Base-by-base conservation (phyloP, 1,140 invertebrate species). In the Ceratoteleas bidentatus region DNA sequence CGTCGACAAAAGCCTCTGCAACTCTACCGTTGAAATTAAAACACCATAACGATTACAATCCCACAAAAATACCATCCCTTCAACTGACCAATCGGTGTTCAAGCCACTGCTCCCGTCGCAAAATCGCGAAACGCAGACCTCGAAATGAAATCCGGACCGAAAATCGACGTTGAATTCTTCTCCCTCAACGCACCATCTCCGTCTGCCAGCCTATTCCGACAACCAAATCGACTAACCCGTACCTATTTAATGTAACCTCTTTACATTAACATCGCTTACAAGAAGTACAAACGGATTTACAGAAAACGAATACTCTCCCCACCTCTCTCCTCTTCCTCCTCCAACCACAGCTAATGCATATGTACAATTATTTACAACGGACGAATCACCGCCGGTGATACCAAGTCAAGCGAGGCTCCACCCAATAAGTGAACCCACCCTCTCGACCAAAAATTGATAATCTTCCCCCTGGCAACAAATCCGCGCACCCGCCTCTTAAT, bases 211-310 rank as follows among this genome's bases (percentile, higher is more conserved):
- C 24, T 68, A 11, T 68, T 66, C 45, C 56, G 24, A 65, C 54
- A 70, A n/a, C 57, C 74, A 78, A 81, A 74, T 10, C 47, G 36
- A 69, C 61, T 81, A 74, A 75, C 13, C 73, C 36, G 72, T 62
- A 69, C 32, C 65, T 77, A 64, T 66, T 58, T 80, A 85, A 80
- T 85, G 75, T 65, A 82, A 81, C 77, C 74, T 84, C 72, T 87
- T 84, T 85, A 86, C 82, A 84, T 81, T 76, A 82, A 81, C 65
- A 64, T 86, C 81, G 73, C 70, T 87, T 89, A 88, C 87, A 90
- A 90, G 88, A 90, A 90, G 86, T 90, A 90, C 88, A 90, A 89
- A 90, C 85, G 87, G 87, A 90, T 90, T 87, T 90, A 90, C 88
- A 90, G 83, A 88, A 90, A 89, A 90, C 84, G 83, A 83, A 77